Conservation (phyloP, 1,140 invertebrate genomes). For the Drosophila parabipectinata region DNA sequence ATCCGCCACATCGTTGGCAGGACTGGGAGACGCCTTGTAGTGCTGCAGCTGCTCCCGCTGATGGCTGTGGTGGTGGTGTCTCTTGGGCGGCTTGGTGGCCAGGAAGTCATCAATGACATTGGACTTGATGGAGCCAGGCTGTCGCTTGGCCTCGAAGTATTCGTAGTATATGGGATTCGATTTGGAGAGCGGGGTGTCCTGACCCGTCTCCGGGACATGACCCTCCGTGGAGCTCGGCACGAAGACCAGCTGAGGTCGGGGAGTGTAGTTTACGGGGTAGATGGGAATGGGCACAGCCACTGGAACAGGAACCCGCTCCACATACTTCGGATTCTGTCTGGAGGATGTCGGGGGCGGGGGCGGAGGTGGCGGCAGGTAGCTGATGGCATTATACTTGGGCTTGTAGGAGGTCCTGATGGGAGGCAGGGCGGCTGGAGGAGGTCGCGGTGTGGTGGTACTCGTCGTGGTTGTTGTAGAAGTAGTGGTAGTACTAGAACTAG, state of each 20-base stretch:
- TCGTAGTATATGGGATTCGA: constrained; percentile 83
- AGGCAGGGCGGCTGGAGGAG: constrained; percentile 5
- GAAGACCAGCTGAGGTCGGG: constrained; percentile 60
- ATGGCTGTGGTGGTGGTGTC: constrained; percentile 26
- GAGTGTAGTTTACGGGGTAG: constrained; percentile 68
- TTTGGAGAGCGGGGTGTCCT: constrained; percentile 61
- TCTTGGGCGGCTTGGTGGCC: constrained; percentile 66
- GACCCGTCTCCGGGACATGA: constrained; percentile 11
- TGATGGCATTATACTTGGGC: constrained; percentile 58
- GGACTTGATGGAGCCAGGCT: constrained; percentile 57
- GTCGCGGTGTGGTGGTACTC: constrained; percentile 17
- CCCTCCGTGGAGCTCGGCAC: constrained; percentile 64
- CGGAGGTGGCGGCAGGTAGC: constrained; percentile 38
- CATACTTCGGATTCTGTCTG: constrained; percentile 43
- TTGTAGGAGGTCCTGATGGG: constrained; percentile 27
- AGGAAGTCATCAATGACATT: constrained; percentile 73
- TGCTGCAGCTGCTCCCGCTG: constrained; percentile 34
- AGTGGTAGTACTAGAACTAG: constrained; percentile 20
- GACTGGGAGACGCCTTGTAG: constrained; percentile 61
- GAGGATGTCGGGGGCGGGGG: constrained; percentile 1
- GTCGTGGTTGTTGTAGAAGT: constrained; percentile 7
- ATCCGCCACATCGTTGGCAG: constrained; percentile 58
- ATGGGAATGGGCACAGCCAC: constrained; percentile 79
- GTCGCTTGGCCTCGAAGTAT: constrained; percentile 80
- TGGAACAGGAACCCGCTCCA: constrained; percentile 71